Evolutionary conservation across 2,797 vertebrate species (phyloP), one percentile per base, ranked within the genome.

Genomic region (Lacerta bilineata): DNA sequence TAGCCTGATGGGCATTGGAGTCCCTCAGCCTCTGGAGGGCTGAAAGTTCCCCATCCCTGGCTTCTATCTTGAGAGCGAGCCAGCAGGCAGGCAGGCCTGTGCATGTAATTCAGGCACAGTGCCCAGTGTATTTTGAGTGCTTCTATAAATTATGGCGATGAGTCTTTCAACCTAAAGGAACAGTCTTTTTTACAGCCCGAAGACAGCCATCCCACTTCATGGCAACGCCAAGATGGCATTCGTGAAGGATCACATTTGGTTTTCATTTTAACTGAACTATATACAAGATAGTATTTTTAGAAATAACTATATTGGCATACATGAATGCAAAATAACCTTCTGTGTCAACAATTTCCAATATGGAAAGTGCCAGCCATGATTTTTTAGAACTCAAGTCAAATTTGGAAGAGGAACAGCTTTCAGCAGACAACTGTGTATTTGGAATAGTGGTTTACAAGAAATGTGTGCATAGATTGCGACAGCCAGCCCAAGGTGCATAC

Each of bases 371-470:
- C 77, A 39, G 46, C 64, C 33, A n/a, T 59, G 23, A 59, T 10
- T 68, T 33, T 78, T 78, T 46, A 78, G 75, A 77, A 33, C 59
- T 66, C 39, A 36, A 55, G 20, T 80, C 85, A 71, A 85, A 87
- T 71, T 29, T 69, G n/a, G 36, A 66, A 87, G 9, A 25, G 74
- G 39, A 69, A 50, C 75, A 43, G 29, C 64, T 36, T 86, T 69
- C 76, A 69, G 41, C 41, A 86, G 20, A 50, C 41, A 86, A 41
- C 15, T 46, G 39, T 13, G 27, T 55, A 20, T 85, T 77, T 77
- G 25, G 10, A 77, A 41, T 18, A 39, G 8, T 39, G 46, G n/a
- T 41, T 5, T 77, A 43, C 25, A 43, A n/a, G 27, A 85, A 64
- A n/a, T 17, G 43, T 61, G 71, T 15, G 50, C 50, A 55, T 55